Evolutionary conservation across 2,888 invertebrate genomes (phyloP).

Genomic region (Agonopterix alstromeriana): DNA sequence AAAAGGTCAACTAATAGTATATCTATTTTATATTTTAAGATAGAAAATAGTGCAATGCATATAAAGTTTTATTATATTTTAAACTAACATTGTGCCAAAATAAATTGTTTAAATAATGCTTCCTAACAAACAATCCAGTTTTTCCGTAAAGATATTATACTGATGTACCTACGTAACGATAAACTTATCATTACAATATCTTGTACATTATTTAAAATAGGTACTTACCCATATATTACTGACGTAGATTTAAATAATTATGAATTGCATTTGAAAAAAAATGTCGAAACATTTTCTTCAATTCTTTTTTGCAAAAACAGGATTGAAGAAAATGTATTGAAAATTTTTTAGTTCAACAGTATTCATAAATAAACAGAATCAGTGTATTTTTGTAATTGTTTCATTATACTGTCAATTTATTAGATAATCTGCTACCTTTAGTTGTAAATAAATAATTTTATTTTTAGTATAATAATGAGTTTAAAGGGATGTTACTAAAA

Average conservation of each 20-base stretch:
- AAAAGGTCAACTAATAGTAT: slow-evolving; percentile 5
- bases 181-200: neutral
- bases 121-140: slow-evolving; percentile 21
- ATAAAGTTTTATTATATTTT: slow-evolving; percentile 1
- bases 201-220: neutral
- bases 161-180: neutral
- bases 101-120: slow-evolving; percentile 23
- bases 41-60: slow-evolving; percentile 3
- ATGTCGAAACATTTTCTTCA: no score
- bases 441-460: slow-evolving; percentile 21
- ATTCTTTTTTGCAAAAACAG: no score
- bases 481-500: slow-evolving; percentile 26
- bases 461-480: slow-evolving; percentile 15
- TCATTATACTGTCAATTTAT: slow-evolving; percentile 11
- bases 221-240: neutral
- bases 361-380: neutral
- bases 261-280: no score
- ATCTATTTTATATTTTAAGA: slow-evolving; percentile 1
- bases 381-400: slow-evolving; percentile 2
- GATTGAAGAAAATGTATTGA: no score
- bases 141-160: slow-evolving; percentile 5
- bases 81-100: slow-evolving; percentile 54
- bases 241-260: no score
- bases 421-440: slow-evolving; percentile 11
- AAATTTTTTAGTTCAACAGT: no score